phyloP scores from a whole-genome alignment of 2,888 invertebrate species.

The Coelopa pilipes region DNA sequence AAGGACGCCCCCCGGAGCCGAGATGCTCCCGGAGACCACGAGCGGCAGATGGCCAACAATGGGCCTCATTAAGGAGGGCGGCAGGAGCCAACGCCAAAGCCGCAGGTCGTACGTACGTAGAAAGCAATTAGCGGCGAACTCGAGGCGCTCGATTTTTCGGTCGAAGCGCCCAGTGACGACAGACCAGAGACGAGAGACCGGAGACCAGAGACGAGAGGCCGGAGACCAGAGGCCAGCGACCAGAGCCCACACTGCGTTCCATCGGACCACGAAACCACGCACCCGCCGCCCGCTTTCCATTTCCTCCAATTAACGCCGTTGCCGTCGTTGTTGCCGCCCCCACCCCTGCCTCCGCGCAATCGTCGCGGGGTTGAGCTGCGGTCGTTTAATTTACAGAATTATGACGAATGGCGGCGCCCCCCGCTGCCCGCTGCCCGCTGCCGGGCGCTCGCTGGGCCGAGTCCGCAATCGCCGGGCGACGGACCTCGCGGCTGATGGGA shows the following conservation, averaged over 20 bases:
- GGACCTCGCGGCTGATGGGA: constrained; percentile 33
- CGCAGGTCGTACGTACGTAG: not conserved
- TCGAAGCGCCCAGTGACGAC: not conserved
- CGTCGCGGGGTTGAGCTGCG: constrained; percentile 13
- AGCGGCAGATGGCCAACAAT: no score
- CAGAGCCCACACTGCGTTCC: constrained; percentile 22
- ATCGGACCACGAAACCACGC: not conserved
- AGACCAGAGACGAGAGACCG: no score
- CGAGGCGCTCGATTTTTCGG: not conserved
- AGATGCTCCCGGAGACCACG: no score
- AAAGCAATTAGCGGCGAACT: constrained; percentile 11
- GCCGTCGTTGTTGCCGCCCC: constrained; percentile 25
- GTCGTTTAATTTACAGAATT: constrained; percentile 39
- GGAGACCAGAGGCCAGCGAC: no score
- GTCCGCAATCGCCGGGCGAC: not conserved
- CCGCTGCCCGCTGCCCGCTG: no score
- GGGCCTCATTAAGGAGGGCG: constrained; percentile 29
- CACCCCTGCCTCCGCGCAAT: not conserved
- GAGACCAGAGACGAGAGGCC: no score
- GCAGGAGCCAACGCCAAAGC: constrained; percentile 19
- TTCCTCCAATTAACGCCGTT: constrained; percentile 35
- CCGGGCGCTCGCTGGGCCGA: no score
- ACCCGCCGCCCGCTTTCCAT: not conserved
- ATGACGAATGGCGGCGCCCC: constrained; percentile 30
- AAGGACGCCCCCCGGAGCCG: no score